phyloP scores from a whole-genome alignment of 2,888 invertebrate species.

The Lithosia quadra region DNA sequence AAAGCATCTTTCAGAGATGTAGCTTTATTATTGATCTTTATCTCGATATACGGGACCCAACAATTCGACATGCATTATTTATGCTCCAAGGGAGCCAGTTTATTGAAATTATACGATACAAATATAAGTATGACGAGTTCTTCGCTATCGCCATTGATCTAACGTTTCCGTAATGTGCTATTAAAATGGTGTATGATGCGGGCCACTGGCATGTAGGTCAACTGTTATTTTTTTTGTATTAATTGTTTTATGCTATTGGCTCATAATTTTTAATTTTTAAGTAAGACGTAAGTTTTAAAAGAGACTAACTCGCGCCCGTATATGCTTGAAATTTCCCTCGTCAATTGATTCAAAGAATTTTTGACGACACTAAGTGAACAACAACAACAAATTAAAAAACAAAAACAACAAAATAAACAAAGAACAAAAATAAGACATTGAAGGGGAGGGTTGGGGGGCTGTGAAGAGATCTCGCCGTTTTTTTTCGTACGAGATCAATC shows the following conservation, averaged over 20 bases:
- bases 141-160: slow-evolving; percentile 53
- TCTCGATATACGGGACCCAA: slow-evolving; percentile 62
- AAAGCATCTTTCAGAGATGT: slow-evolving; percentile 55
- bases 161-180: slow-evolving; percentile 54
- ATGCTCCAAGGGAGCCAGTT: slow-evolving; percentile 75
- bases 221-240: slow-evolving; percentile 31
- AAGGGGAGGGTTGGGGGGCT: no score
- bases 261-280: slow-evolving; percentile 4
- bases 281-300: not conserved
- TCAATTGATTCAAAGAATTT: no score
- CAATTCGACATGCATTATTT: slow-evolving; percentile 85
- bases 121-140: slow-evolving; percentile 60
- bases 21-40: slow-evolving; percentile 72
- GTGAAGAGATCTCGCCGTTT: no score
- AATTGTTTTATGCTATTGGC: not conserved
- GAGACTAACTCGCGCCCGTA: not conserved
- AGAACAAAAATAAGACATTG: no score
- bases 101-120: slow-evolving; percentile 82
- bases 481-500: no score
- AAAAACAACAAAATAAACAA: no score
- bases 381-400: no score
- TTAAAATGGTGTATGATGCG: slow-evolving; percentile 63
- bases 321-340: not conserved
- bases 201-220: slow-evolving; percentile 46
- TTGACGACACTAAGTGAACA: no score